phyloP scores from a whole-genome alignment of 2,797 vertebrate species.

The Brachymystax lenok region DNA sequence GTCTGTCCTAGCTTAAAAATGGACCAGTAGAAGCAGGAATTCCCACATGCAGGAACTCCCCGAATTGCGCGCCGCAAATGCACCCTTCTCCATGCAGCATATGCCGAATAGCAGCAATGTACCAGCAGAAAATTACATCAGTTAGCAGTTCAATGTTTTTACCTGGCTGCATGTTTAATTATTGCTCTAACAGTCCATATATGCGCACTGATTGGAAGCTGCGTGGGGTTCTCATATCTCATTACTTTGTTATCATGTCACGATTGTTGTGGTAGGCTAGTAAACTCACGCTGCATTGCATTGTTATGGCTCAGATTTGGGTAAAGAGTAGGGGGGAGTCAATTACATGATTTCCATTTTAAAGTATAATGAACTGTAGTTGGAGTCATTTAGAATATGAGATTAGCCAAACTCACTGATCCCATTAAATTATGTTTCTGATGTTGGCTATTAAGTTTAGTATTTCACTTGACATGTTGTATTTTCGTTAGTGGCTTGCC shows the following conservation, averaged over 20 bases:
- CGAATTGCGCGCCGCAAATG: too few relatives aligned
- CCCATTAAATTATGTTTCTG: background rate
- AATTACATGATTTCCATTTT: background rate
- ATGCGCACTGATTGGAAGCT: background rate
- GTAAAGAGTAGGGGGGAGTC: background rate
- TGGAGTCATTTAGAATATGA: background rate
- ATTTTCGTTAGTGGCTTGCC: background rate
- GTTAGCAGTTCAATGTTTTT: background rate
- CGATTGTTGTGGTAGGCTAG: background rate
- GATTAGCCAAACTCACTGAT: background rate
- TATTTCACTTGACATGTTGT: background rate
- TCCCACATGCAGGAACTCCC: too few relatives aligned
- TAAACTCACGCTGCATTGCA: background rate
- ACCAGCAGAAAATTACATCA: background rate
- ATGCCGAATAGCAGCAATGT: conserved; percentile 7
- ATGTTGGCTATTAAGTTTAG: background rate
- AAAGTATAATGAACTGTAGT: background rate
- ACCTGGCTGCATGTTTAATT: background rate
- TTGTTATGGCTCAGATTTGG: background rate
- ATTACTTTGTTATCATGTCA: background rate
- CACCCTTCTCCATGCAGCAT: too few relatives aligned
- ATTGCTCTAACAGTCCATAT: background rate
- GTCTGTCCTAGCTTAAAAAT: too few relatives aligned
- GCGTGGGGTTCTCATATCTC: background rate
- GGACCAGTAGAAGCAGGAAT: too few relatives aligned